Conservation (phyloP, 2,797 vertebrate genomes). For the Tarsius wallacei region DNA sequence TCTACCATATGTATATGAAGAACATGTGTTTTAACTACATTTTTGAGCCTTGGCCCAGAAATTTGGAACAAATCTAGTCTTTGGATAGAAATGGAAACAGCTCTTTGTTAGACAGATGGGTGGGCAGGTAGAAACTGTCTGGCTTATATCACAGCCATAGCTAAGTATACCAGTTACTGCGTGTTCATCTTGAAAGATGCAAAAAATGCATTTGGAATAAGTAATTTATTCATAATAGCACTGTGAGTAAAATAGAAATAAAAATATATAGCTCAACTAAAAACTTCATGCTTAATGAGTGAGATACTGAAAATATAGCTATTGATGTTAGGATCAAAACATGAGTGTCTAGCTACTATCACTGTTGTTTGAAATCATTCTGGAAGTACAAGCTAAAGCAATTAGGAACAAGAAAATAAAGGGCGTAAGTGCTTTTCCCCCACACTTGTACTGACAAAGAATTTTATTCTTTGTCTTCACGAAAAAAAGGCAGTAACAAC, state of each 20-base stretch:
- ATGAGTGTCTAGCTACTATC: not conserved
- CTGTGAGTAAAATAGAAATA: slow-evolving; percentile 39
- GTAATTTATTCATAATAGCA: slow-evolving; percentile 22
- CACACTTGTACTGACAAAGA: not conserved
- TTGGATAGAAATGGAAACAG: not conserved
- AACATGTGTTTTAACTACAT: not conserved
- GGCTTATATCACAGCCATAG: not conserved
- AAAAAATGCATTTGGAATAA: not conserved
- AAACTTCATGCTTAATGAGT: slow-evolving; percentile 5
- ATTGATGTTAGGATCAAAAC: not conserved
- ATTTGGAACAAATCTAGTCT: not conserved
- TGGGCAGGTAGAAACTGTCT: not conserved
- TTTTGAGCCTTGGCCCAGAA: not conserved
- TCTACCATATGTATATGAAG: not conserved
- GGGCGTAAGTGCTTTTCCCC: not conserved
- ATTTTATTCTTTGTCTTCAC: not conserved
- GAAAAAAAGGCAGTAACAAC: not conserved
- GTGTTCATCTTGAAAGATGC: not conserved
- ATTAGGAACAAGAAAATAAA: not conserved
- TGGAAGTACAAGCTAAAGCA: not conserved
- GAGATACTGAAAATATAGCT: not conserved
- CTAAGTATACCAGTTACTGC: not conserved
- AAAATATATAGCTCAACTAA: slow-evolving; percentile 40
- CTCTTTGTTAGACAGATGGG: not conserved
- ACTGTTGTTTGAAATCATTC: not conserved